Evolutionary conservation across 2,113 vertebrate genomes (phyloP).

Genomic region (Ophthalmolycus amberensis): DNA sequence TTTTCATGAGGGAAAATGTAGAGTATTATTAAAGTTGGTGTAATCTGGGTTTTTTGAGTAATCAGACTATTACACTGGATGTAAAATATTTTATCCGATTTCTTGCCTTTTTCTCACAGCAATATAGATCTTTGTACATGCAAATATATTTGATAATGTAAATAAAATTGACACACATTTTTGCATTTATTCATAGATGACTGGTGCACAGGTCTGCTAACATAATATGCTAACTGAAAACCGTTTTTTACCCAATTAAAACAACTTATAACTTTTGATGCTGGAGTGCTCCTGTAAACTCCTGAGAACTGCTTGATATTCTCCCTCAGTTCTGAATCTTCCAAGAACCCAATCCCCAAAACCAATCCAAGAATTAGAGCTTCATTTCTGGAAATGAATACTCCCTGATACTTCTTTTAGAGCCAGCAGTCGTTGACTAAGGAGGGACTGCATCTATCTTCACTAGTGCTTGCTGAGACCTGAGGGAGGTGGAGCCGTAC

Average conservation of each 20-base stretch:
- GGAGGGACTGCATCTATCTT: constrained; percentile 20
- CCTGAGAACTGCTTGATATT: background rate
- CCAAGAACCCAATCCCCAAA: constrained; percentile 20
- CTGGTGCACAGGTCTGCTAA: background rate
- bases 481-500: background rate
- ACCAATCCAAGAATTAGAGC: background rate
- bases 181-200: background rate
- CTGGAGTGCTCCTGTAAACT: background rate
- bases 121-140: background rate
- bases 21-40: background rate
- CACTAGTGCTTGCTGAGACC: background rate
- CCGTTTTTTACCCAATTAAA: background rate
- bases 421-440: background rate
- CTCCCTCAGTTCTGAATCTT: constrained; percentile 21
- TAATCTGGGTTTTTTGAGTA: background rate
- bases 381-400: constrained; percentile 43
- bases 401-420: background rate
- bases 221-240: background rate
- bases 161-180: background rate
- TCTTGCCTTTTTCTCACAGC: background rate
- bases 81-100: background rate
- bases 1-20: background rate
- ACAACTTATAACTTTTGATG: background rate
- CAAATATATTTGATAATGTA: background rate
- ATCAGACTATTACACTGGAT: background rate